Conservation (phyloP, 2,797 vertebrate species). For the Pseudocheirus occidentalis region DNA sequence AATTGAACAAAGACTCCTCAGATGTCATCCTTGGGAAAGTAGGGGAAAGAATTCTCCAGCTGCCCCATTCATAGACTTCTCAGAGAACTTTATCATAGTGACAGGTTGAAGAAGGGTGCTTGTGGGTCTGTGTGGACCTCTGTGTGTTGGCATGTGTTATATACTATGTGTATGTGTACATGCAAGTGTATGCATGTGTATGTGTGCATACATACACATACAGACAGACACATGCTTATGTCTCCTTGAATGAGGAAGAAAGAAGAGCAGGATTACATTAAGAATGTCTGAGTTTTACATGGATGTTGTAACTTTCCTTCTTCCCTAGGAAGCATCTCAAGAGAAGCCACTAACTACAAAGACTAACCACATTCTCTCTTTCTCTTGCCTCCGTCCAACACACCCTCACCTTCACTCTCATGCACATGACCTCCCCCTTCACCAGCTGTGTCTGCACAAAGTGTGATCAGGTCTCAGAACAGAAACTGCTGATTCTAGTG, state of each 20-base stretch:
- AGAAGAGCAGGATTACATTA: neutral
- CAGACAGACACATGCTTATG: no score
- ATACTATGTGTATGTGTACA: neutral
- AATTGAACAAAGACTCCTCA: neutral
- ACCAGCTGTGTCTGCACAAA: neutral
- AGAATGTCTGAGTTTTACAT: neutral
- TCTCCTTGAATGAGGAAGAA: neutral
- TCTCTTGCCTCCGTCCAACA: neutral
- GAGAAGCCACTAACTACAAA: no score
- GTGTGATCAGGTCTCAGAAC: neutral
- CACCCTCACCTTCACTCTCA: neutral
- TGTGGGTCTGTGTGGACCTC: no score
- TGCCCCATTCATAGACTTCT: neutral
- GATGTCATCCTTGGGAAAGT: neutral
- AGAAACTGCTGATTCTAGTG: neutral
- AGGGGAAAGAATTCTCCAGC: neutral
- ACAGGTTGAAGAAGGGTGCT: neutral
- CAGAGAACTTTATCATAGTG: neutral
- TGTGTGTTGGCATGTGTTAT: neutral
- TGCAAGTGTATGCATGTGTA: neutral
- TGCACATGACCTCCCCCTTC: neutral
- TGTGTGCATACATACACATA: no score
- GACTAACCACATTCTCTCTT: no score
- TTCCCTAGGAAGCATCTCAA: neutral
- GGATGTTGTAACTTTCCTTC: neutral